Base-by-base conservation (phyloP, 35 echinoderm and acorn worm genomes). In the Hemicentrotus pulcherrimus region DNA sequence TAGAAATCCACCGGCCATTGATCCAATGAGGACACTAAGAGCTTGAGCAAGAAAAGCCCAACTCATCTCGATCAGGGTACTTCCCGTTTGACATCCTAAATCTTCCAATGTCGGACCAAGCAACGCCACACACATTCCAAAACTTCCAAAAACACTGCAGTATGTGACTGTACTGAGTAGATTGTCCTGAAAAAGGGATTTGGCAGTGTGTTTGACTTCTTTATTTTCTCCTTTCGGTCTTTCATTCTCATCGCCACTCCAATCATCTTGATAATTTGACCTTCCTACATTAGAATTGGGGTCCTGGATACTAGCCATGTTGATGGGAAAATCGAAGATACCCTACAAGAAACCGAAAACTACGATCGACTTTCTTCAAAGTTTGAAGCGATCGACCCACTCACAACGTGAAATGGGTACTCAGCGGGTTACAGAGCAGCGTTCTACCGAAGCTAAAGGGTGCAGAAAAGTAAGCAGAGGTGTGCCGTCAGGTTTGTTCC, bases 101-200 rank as follows among this genome's bases (percentile, higher is more conserved):
- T 99, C 98, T 86, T 96, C 87, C 11, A 99, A 91, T 46, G 98
- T 99, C 46, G 98, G 98, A 16, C 98, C 98, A 19, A 99, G 96
- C 30, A 99, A 78, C 35, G 98, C 97, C 4, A 99, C 98, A 95
- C 98, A 99, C 98, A 99, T 99, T 45, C 98, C 98, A 97, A 99
- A 99, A 96, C 97, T 99, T 97, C 97, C 97, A 50, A 99, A 99
- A 13, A 99, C 98, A 91, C 98, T 99, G 92, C 98, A 99, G 55
- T 99, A 99, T 32, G 98, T 99, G 28, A 99, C 90, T 9, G 98
- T 99, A 41, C 97, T 95, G 48, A 97, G 98, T 35, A 99, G 95
- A 88, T 99, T 96, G 65, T 88, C 91, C 24, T 94, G 35, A 87
- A 99, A 97, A 19, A 99, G 50, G 5, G 95, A 88, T 65, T 96